Base-by-base conservation (phyloP, 2,113 vertebrate species). In the Psilopogon haemacephalus region DNA sequence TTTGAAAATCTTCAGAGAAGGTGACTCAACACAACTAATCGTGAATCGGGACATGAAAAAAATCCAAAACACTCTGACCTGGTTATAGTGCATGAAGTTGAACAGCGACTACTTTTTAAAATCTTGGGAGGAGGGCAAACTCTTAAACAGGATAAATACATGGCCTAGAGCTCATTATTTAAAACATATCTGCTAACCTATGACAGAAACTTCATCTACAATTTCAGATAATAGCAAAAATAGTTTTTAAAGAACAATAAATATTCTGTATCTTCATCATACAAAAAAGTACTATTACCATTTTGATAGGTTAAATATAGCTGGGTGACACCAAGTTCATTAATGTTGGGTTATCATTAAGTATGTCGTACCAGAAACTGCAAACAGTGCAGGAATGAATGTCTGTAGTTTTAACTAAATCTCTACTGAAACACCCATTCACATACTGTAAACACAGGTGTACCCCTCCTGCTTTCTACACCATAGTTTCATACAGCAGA, bases 401-500 rank as follows among this genome's bases (percentile, higher is more conserved):
- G 10, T 37, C 17, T 91, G 9, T 9, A 33, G 24, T 74, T 86
- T 46, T 46, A 52, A 8, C 46, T n/a, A 42, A 60, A 1, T 37
- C n/a, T 23, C 28, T 74, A 7, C 33, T 60, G 18, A 73, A 69
- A 77, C 12, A 65, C 2, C 4, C 32, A 40, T 32, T 46, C 56
- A 65, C 15, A 37, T 3, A 40, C 21, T 38, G 60, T 2, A 52
- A 64, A 56, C 9, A 73, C 15, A 76, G 32, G 18, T 42, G 8
- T 44, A 33, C 1, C 0, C 4, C 15, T 12, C 16, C 13, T 5
- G 3, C 28, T 38, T 69, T 40, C 42, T 24, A 77, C 2, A 1
- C 8, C 11, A 35, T 10, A 2, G 3, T 60, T 84, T 80, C 24
- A 55, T 5, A 13, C 7, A 11, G 24, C 18, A 84, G 18, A 56